Evolutionary conservation across 2,797 vertebrate genomes (phyloP).

Genomic region (Brachyalestes nurse): DNA sequence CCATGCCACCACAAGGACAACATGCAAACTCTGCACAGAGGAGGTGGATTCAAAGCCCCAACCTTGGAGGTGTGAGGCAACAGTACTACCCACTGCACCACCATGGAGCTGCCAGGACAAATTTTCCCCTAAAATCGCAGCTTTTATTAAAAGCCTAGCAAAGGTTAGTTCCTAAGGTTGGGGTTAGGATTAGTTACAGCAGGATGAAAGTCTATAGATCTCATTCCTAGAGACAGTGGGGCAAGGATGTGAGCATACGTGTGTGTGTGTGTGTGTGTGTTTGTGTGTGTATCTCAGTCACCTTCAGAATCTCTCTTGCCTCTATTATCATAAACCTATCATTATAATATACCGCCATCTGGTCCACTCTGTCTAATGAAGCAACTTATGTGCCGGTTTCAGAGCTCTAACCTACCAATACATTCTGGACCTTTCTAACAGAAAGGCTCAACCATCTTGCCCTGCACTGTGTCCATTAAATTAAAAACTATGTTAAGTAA

Average conservation of each 20-base stretch:
- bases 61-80: no score
- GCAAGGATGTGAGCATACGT: neutral
- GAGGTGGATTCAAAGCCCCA: no score
- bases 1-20: no score
- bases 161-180: neutral
- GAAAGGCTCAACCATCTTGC: neutral
- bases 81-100: no score
- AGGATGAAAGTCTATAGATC: neutral
- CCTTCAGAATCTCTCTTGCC: slow-evolving; percentile 22
- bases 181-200: neutral
- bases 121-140: no score
- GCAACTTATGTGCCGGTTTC: neutral
- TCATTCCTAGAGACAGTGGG: neutral
- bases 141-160: neutral
- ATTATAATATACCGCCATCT: slow-evolving; percentile 31
- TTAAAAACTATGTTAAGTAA: neutral
- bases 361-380: slow-evolving; percentile 26
- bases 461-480: neutral
- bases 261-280: neutral
- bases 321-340: slow-evolving; percentile 3
- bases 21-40: no score
- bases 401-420: neutral
- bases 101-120: no score
- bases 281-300: slow-evolving; percentile 26
- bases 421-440: neutral